Evolutionary conservation across 1,140 invertebrate species (phyloP).

Genomic region (Anoplophora glabripennis): DNA sequence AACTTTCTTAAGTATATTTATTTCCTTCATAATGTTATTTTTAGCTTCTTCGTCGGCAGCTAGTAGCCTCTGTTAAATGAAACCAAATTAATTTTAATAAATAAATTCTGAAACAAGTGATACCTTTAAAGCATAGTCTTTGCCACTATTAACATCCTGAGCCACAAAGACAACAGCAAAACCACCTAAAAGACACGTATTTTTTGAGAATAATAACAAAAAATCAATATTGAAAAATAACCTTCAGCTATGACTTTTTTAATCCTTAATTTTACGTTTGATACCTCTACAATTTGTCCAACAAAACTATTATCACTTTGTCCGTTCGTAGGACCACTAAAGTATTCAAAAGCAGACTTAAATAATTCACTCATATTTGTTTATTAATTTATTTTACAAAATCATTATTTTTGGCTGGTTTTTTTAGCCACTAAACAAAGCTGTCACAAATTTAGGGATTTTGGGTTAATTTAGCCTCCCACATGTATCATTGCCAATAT

Average conservation of each 20-base stretch:
- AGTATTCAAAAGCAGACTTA: constrained; percentile 83
- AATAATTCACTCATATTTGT: constrained; percentile 79
- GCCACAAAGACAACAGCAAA: constrained; percentile 93
- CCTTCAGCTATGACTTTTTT: constrained; percentile 92
- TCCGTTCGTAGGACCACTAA: constrained; percentile 62
- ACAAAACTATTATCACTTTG: constrained; percentile 82
- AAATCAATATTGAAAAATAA: constrained; percentile 50
- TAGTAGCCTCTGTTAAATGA: constrained; percentile 62
- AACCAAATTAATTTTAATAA: constrained; percentile 18
- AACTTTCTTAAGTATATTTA: constrained; percentile 72
- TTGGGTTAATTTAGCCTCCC: too few species aligned
- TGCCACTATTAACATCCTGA: constrained; percentile 80
- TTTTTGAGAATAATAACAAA: constrained; percentile 24
- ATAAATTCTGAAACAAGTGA: not conserved
- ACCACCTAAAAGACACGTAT: constrained; percentile 69
- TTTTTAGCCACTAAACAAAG: too few species aligned
- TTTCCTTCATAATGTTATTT: constrained; percentile 73
- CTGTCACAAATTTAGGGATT: too few species aligned
- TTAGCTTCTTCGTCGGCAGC: constrained; percentile 77
- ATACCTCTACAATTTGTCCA: constrained; percentile 85
- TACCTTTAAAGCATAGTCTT: constrained; percentile 88
- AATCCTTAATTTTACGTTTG: constrained; percentile 82
- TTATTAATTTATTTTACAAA: constrained; percentile 6
- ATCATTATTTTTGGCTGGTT: constrained; percentile 1
- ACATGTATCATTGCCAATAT: too few species aligned